Evolutionary conservation across 1,140 invertebrate species (phyloP), one percentile per base, ranked within the genome.

Genomic region (Chironomus tepperi): DNA sequence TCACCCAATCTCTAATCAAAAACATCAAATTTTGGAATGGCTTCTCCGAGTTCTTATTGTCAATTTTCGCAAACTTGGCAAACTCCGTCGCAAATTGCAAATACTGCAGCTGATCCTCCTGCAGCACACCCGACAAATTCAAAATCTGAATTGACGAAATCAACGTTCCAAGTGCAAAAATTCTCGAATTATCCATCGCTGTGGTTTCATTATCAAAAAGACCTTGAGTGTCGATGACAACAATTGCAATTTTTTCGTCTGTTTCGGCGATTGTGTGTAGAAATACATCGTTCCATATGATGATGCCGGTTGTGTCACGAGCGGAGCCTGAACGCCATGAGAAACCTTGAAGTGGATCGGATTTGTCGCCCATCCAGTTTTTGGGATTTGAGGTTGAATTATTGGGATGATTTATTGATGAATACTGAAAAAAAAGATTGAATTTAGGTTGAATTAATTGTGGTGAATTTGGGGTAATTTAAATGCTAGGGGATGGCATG

Each of bases 61-160:
- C 88, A 79, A 89, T 88, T 43, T 90, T 78, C 16, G 90, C 90
- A 73, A 92, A 79, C 75, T 88, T 80, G 7, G 89, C 90, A 83
- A 91, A 91, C 80, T 91, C 90, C n/a, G 89, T 89, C 78, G 91
- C 91, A 12, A 91, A 79, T 77, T 89, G 88, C 73, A 90, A 81
- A 82, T 89, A 87, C 78, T 89, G 88, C 6, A 90, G 78, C 79
- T 90, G 88, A 83, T 90, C 88, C 80, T 89, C 88, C 79, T 89
- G 88, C 67, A 90, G 87, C 80, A 89, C 89, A 77, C 87, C 84
- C 64, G 85, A 86, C 75, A 90, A 80, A 79, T 90, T 90, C 78
- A 87, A 90, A 19, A 89, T 87, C 80, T 89, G 84, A 43, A 89
- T 86, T 65, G 87, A 89, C 77, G 87, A 88, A 43, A 88, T 81